A percentile compares a stretch with the other conserved stretches of the same genome.
Conservation (phyloP, 2,113 vertebrate species). For the Cricetomys ansorgei region DNA sequence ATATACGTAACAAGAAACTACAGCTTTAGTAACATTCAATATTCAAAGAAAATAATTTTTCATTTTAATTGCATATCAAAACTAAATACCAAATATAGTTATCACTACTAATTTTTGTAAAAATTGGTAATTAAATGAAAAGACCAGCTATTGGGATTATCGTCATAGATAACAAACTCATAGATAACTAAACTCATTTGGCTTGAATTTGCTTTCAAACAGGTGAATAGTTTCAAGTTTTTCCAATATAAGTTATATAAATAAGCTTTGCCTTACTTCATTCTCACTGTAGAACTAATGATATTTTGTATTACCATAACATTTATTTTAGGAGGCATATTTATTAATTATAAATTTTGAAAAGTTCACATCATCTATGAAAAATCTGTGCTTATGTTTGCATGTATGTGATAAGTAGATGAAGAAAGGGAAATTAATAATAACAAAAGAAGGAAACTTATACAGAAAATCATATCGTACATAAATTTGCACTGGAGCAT, state of each 20-base stretch:
- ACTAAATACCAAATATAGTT: conserved; percentile 8
- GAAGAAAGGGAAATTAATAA: not conserved
- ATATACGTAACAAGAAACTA: not conserved
- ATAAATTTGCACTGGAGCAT: not conserved
- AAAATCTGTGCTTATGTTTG: not conserved
- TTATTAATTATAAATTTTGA: not conserved
- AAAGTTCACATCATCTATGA: not conserved
- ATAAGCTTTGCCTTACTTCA: not conserved
- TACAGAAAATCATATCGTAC: not conserved
- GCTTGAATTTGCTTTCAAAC: conserved; percentile 27
- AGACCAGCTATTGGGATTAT: not conserved
- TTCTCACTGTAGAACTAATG: not conserved
- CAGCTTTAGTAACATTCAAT: not conserved
- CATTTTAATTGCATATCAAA: not conserved
- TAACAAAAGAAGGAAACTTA: not conserved
- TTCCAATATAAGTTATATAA: not conserved
- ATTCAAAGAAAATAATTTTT: not conserved
- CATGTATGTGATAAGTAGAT: not conserved
- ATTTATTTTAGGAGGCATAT: not conserved
- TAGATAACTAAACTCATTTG: not conserved
- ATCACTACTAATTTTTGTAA: not conserved
- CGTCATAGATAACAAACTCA: not conserved
- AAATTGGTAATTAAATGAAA: not conserved
- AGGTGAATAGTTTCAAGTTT: not conserved
- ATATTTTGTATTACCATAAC: not conserved